Evolutionary conservation across 2,797 vertebrate genomes (phyloP).

Genomic region (Nyctalus aviator): DNA sequence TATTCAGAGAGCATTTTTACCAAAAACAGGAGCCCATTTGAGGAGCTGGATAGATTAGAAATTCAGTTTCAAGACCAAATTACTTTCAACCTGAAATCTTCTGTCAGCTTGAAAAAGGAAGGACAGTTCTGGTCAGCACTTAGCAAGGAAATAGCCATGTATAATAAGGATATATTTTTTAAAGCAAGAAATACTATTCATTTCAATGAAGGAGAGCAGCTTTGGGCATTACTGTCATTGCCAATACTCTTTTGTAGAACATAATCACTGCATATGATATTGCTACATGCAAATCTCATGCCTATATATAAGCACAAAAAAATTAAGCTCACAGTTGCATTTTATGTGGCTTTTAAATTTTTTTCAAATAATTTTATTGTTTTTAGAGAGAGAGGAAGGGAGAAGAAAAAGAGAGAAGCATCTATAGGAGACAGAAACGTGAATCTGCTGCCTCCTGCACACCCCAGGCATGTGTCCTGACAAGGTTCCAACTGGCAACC

Average conservation of each 20-base stretch:
- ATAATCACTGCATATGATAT: slow-evolving; percentile 33
- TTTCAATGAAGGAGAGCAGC: slow-evolving; percentile 67
- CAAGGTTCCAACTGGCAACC: not conserved
- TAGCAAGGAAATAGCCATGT: slow-evolving; percentile 68
- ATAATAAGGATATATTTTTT: slow-evolving; percentile 77
- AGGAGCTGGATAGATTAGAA: slow-evolving; percentile 76
- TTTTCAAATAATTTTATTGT: not conserved
- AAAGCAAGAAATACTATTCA: slow-evolving; percentile 72
- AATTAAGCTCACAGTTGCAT: slow-evolving; percentile 30
- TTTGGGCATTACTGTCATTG: slow-evolving; percentile 43
- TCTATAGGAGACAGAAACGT: not conserved
- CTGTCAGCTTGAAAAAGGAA: slow-evolving; percentile 76
- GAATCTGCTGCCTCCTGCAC: not conserved
- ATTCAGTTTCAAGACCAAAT: slow-evolving; percentile 82
- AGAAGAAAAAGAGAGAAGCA: not conserved
- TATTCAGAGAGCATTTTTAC: slow-evolving; percentile 72
- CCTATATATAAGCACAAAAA: slow-evolving; percentile 36
- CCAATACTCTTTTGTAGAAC: slow-evolving; percentile 24
- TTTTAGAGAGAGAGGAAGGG: not conserved
- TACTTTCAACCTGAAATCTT: slow-evolving; percentile 79
- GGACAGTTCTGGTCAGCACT: slow-evolving; percentile 65
- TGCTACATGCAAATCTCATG: slow-evolving; percentile 36
- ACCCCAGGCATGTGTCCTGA: not conserved
- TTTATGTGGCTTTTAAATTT: slow-evolving; percentile 39
- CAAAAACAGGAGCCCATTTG: slow-evolving; percentile 78